These are phyloP conservation scores for Carapus acus DNA, from an alignment of 2,797 vertebrate species.

Conservation along the genomic window DNA sequence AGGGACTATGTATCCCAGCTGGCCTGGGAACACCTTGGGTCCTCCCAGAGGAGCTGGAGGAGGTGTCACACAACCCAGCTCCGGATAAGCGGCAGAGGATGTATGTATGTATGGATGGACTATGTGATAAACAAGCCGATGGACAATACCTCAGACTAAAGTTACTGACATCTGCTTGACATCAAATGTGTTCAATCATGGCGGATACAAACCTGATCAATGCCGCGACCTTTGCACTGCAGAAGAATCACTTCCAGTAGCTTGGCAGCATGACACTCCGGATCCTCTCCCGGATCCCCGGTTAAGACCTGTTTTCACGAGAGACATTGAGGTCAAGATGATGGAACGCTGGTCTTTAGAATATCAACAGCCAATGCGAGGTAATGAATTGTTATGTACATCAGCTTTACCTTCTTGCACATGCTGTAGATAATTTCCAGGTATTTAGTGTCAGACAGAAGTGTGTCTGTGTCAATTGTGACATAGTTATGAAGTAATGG, in stretches of 20 bases:
- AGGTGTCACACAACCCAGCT: no score
- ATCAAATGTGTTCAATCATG: neutral
- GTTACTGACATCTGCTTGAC: no score
- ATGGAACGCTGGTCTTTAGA: neutral
- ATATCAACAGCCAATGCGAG: no score
- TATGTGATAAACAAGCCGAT: no score
- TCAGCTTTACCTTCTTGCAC: slow-evolving; percentile 91
- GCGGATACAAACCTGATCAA: slow-evolving; percentile 84
- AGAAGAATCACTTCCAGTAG: slow-evolving; percentile 94
- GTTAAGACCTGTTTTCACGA: slow-evolving; percentile 81
- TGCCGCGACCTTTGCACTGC: slow-evolving; percentile 97
- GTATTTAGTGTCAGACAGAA: slow-evolving; percentile 96
- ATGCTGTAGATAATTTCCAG: slow-evolving; percentile 99
- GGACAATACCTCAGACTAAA: no score
- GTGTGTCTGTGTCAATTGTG: slow-evolving; percentile 95
- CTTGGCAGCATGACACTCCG: slow-evolving; percentile 96
- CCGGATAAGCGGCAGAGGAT: no score
- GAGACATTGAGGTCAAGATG: neutral
- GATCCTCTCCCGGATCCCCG: slow-evolving; percentile 96
- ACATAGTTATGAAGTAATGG: slow-evolving; percentile 98
- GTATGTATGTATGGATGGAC: no score
- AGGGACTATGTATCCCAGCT: no score
- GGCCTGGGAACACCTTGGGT: no score
- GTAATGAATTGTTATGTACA: no score
- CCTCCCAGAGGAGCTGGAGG: no score